Evolutionary conservation across 2,113 vertebrate genomes (phyloP).

Genomic region (Polypterus bichir): DNA sequence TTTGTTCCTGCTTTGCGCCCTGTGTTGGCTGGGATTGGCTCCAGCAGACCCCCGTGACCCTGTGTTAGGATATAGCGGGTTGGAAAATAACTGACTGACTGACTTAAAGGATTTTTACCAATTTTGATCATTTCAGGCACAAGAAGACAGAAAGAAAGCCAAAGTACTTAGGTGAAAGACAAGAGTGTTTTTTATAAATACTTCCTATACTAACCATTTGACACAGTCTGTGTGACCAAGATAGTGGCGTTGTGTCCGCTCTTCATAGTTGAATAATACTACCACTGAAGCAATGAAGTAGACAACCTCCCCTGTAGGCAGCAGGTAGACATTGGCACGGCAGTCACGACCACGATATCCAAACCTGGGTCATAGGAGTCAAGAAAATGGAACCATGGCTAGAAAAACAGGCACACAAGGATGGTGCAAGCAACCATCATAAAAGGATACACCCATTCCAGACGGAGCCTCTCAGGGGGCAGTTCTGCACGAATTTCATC

Average conservation of each 20-base stretch:
- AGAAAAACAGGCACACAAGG: not conserved
- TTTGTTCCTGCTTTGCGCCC: too few species aligned
- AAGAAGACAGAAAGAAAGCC: too few species aligned
- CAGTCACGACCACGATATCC: conserved; percentile 92
- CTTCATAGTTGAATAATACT: conserved; percentile 87
- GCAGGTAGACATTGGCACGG: conserved; percentile 84
- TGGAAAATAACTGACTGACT: too few species aligned
- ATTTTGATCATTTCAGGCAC: too few species aligned
- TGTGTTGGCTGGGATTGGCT: too few species aligned
- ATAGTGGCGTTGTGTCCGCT: conserved; percentile 85
- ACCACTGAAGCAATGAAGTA: conserved; percentile 93
- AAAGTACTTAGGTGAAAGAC: too few species aligned
- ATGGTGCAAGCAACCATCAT: not conserved
- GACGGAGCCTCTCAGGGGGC: conserved; percentile 83
- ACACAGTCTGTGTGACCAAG: conserved; percentile 93
- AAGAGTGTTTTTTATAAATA: too few species aligned
- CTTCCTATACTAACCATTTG: conserved; percentile 70
- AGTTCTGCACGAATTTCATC: conserved; percentile 81
- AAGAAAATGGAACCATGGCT: conserved; percentile 32
- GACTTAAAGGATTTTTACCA: too few species aligned
- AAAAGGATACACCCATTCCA: conserved; percentile 98
- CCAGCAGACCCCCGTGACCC: too few species aligned
- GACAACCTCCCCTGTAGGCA: conserved; percentile 89
- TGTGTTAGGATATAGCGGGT: too few species aligned
- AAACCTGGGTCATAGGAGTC: conserved; percentile 57